phyloP scores from a whole-genome alignment of 2,113 vertebrate species.

The Phalacrocorax brasilianus region DNA sequence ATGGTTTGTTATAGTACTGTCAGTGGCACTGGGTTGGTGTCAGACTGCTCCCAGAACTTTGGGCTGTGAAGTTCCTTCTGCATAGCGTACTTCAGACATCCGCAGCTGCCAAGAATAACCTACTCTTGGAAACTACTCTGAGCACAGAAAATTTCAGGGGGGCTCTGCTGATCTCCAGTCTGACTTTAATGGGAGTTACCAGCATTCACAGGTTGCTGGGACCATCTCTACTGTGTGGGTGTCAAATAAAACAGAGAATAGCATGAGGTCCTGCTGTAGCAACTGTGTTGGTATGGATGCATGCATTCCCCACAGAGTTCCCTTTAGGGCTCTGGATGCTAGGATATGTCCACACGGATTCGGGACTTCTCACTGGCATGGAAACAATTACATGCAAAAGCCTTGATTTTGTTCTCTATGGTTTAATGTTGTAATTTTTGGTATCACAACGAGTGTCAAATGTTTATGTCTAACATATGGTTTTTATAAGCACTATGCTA shows the following conservation, averaged over 20 bases:
- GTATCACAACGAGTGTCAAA: background rate
- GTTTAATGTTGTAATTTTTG: background rate
- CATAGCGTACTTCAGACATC: background rate
- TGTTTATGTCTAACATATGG: background rate
- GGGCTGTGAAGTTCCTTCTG: background rate
- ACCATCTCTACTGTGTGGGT: background rate
- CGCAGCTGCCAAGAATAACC: background rate
- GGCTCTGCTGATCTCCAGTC: background rate
- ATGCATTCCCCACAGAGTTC: fast-evolving
- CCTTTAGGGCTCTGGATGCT: background rate
- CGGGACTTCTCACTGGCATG: background rate
- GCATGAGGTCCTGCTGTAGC: background rate
- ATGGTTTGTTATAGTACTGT: background rate
- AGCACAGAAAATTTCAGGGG: background rate
- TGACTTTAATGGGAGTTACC: background rate
- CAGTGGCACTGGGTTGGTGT: background rate
- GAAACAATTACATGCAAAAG: background rate
- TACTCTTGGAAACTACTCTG: background rate
- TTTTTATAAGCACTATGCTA: background rate
- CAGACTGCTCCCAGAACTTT: background rate
- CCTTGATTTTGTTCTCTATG: background rate
- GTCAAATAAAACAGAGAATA: background rate
- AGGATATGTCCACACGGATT: background rate
- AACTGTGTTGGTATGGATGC: background rate
- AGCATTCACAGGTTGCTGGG: background rate